Evolutionary conservation across 2,888 invertebrate species (phyloP).

Genomic region (Ischnura elegans): DNA sequence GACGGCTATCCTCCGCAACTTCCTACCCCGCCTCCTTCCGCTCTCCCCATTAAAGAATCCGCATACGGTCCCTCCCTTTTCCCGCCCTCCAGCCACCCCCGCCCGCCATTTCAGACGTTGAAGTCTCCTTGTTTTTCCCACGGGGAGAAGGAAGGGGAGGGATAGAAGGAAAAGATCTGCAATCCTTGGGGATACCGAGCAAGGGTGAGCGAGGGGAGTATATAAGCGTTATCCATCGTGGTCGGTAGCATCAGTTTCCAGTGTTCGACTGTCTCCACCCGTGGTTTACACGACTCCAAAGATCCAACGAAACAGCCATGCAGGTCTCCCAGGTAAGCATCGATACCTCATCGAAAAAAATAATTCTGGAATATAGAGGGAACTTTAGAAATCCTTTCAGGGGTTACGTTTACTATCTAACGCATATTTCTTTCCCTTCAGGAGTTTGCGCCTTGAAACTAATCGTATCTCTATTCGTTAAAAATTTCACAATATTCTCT

Average conservation of each 20-base stretch:
- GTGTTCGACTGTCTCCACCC: background rate
- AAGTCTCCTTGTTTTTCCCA: conserved; percentile 3
- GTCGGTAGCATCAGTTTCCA: conserved; percentile 37
- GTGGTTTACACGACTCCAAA: background rate
- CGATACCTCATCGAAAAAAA: no score
- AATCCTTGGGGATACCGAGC: background rate
- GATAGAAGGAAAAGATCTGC: conserved; percentile 11
- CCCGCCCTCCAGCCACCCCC: background rate
- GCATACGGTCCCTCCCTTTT: background rate
- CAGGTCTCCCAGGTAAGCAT: conserved; percentile 53
- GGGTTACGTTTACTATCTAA: no score
- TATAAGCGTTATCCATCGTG: conserved; percentile 1
- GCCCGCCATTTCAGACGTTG: background rate
- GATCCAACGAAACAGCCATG: conserved; percentile 20
- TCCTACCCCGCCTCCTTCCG: conserved; percentile 4
- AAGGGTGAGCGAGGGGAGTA: background rate
- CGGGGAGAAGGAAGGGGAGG: background rate
- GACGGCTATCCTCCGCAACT: background rate
- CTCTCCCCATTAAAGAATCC: background rate
- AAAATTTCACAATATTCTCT: no score
- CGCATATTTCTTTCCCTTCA: no score
- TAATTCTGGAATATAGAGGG: no score
- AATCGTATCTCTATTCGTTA: no score
- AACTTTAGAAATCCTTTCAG: no score
- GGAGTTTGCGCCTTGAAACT: no score